phyloP scores from a whole-genome alignment of 2,113 vertebrate genomes.

The Heloderma charlesbogerti region DNA sequence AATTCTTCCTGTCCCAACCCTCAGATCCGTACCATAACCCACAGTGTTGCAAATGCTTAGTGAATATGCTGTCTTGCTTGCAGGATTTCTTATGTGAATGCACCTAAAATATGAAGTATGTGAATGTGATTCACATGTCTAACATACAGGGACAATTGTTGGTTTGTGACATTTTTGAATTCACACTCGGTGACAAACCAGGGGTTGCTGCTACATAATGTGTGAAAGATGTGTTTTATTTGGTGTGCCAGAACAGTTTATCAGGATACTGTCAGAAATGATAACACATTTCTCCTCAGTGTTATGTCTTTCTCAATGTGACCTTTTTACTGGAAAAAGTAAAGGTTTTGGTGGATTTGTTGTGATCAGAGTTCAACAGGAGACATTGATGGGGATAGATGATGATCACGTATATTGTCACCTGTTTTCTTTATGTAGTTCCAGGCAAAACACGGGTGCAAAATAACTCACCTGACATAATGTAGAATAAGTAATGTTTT shows the following conservation, averaged over 20 bases:
- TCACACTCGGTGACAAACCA: not conserved
- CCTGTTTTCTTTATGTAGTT: not conserved
- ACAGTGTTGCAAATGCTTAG: not conserved
- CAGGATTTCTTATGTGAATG: not conserved
- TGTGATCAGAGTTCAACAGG: not conserved
- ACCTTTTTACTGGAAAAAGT: not conserved
- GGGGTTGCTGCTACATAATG: not conserved
- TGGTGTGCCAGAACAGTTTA: not conserved
- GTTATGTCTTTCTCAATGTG: not conserved
- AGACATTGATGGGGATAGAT: not conserved
- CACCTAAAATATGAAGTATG: not conserved
- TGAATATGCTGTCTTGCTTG: not conserved
- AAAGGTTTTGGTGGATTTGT: not conserved
- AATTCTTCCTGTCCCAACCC: not conserved
- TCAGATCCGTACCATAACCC: not conserved
- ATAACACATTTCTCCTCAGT: not conserved
- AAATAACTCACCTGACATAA: not conserved
- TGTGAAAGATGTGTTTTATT: not conserved
- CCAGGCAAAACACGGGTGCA: not conserved
- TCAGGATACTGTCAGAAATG: not conserved
- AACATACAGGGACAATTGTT: not conserved
- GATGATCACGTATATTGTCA: not conserved
- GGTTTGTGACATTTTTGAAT: accelerated
- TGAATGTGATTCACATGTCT: not conserved
- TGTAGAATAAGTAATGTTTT: not conserved